Conservation (phyloP, 2,888 invertebrate species). For the Metalampra italica region DNA sequence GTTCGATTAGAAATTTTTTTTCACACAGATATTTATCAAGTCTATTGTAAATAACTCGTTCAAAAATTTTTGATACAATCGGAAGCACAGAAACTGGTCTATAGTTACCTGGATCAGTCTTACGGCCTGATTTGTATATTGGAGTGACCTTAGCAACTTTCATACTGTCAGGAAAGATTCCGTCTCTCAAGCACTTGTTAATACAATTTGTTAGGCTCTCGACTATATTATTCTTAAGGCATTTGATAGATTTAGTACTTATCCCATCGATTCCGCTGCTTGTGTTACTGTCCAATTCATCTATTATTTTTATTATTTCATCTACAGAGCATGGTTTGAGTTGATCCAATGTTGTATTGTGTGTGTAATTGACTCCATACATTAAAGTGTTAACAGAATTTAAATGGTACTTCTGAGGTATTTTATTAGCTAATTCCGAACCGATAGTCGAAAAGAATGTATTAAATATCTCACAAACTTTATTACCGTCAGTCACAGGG, state of each 20-base stretch:
- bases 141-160: neutral
- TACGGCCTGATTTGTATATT: neutral
- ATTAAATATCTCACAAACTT: neutral
- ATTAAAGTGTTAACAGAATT: no score
- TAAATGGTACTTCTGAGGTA: neutral
- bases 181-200: neutral
- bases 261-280: neutral
- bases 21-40: neutral
- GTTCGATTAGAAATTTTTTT: neutral
- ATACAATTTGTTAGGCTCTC: neutral
- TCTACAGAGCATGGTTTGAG: neutral
- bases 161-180: neutral
- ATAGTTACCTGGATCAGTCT: neutral
- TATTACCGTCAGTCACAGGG: neutral
- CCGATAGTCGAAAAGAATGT: neutral
- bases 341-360: no score
- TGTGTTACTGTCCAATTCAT: neutral
- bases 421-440: neutral
- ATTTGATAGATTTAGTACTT: neutral
- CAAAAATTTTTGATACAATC: slow-evolving; percentile 7
- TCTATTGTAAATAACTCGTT: neutral
- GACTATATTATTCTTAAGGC: neutral
- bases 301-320: neutral
- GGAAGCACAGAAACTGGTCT: slow-evolving; percentile 4
- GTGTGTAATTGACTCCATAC: no score